phyloP scores from a whole-genome alignment of 1,140 invertebrate species.

The Octopus sinensis region DNA sequence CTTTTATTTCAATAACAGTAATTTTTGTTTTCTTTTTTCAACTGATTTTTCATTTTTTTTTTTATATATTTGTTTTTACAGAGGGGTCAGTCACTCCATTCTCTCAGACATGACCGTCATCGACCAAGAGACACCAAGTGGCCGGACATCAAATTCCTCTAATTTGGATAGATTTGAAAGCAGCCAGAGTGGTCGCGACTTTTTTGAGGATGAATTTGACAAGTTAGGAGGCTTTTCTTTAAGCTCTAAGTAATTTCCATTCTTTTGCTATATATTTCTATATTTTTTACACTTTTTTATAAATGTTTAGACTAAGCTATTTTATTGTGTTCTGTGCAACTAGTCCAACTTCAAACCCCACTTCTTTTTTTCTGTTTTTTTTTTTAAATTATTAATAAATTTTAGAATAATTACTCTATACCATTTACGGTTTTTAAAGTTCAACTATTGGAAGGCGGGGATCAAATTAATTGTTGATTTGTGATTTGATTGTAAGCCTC shows the following conservation, averaged over 20 bases:
- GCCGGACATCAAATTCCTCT: conserved; percentile 27
- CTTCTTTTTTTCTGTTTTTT: too few species aligned
- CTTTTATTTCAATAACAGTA: not conserved
- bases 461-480: too few species aligned
- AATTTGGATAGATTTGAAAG: conserved; percentile 30
- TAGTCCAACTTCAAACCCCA: too few species aligned
- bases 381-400: too few species aligned
- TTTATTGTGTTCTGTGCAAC: too few species aligned
- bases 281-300: too few species aligned
- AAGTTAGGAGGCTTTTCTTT: conserved; percentile 56
- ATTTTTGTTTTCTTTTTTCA: not conserved
- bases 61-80: conserved; percentile 44
- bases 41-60: conserved; percentile 9
- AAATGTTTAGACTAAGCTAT: too few species aligned
- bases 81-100: conserved; percentile 86
- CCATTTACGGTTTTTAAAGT: too few species aligned
- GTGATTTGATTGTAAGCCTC: too few species aligned
- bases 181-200: conserved; percentile 35
- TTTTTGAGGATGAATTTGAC: conserved; percentile 60
- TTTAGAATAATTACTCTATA: too few species aligned
- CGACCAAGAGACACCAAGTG: conserved; percentile 65
- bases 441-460: too few species aligned
- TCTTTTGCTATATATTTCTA: too few species aligned
- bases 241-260: conserved; percentile 46
- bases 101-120: conserved; percentile 89